A percentile compares a stretch with the other conserved stretches of the same genome.
Evolutionary conservation across 2,113 vertebrate species (phyloP).

Genomic region (Clarias batrachus): DNA sequence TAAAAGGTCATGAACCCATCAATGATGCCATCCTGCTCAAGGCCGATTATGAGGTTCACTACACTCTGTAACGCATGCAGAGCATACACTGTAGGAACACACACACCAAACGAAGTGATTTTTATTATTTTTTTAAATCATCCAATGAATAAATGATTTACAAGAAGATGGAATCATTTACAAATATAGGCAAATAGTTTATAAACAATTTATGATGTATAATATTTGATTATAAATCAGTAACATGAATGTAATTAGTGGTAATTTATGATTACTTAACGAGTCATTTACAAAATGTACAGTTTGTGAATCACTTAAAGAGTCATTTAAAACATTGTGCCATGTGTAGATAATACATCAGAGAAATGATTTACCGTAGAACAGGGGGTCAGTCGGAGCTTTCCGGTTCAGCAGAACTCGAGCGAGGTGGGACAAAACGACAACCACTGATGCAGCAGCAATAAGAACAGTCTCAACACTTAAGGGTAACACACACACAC

Average conservation of each 20-base stretch:
- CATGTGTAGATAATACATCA: background rate
- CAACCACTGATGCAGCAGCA: constrained; percentile 75
- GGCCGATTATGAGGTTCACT: constrained; percentile 87
- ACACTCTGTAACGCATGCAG: constrained; percentile 88
- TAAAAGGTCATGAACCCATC: constrained; percentile 93
- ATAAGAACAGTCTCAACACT: constrained; percentile 80
- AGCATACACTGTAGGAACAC: constrained; percentile 77
- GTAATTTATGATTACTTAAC: background rate
- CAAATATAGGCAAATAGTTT: background rate
- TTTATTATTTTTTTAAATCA: background rate
- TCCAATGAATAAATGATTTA: background rate
- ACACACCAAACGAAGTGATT: background rate
- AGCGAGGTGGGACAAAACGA: constrained; percentile 73
- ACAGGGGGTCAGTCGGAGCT: constrained; percentile 83
- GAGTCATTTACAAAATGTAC: background rate
- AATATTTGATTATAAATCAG: no score
- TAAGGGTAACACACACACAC: constrained; percentile 24
- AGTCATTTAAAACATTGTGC: background rate
- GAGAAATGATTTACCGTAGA: constrained; percentile 77
- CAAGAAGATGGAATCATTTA: background rate
- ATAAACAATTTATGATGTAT: background rate
- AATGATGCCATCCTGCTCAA: constrained; percentile 94
- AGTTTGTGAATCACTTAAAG: background rate
- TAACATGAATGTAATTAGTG: no score
- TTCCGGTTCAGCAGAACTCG: constrained; percentile 80